Evolutionary conservation across 2,888 invertebrate genomes (phyloP).

Genomic region (Syritta pipiens): DNA sequence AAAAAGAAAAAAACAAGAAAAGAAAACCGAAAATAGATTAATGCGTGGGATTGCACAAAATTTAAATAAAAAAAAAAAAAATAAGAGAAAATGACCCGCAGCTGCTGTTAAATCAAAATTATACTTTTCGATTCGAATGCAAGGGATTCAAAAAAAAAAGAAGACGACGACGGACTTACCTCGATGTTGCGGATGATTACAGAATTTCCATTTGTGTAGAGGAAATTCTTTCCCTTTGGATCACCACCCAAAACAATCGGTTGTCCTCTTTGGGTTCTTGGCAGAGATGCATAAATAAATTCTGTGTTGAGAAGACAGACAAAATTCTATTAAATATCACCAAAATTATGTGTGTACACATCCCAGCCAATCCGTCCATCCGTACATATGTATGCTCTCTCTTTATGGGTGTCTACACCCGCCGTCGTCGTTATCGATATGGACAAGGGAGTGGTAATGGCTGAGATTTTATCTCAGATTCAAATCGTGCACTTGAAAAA

Average conservation of each 20-base stretch:
- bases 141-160: constrained; percentile 52
- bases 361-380: too few species aligned
- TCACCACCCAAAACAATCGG: constrained; percentile 96
- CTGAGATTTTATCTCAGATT: constrained; percentile 9
- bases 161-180: constrained; percentile 83
- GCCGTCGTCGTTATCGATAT: constrained; percentile 31
- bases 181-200: constrained; percentile 98
- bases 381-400: constrained; percentile 1
- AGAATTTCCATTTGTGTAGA: constrained; percentile 98
- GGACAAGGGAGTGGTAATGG: constrained; percentile 59
- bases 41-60: constrained; percentile 60
- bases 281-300: constrained; percentile 94
- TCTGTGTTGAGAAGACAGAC: constrained; percentile 81
- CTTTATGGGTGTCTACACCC: too few species aligned
- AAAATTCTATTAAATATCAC: constrained; percentile 23
- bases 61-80: constrained; percentile 46
- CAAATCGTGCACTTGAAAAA: background rate
- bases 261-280: constrained; percentile 95
- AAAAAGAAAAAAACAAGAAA: constrained; percentile 27
- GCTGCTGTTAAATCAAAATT: background rate
- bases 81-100: constrained; percentile 27
- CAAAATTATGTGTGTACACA: background rate
- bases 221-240: constrained; percentile 97
- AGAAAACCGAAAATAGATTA: constrained; percentile 62
- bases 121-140: constrained; percentile 45